These are phyloP conservation scores for Pelmatolapia mariae DNA, from an alignment of 2,113 vertebrate species.

Conservation along the genomic window DNA sequence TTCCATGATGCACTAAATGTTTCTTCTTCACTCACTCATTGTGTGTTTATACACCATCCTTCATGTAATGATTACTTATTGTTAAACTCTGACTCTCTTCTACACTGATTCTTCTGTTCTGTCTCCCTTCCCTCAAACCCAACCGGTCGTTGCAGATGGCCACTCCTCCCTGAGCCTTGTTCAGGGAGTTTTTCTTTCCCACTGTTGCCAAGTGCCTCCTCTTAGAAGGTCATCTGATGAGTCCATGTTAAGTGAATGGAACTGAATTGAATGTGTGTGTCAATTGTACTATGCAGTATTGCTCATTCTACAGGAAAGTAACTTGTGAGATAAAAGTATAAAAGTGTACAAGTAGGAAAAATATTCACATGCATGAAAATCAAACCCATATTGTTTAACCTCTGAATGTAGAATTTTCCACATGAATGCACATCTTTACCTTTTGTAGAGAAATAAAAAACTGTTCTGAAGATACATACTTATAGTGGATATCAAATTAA, in stretches of 20 bases:
- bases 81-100: neutral
- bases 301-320: neutral
- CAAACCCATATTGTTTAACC: neutral
- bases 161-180: neutral
- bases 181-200: neutral
- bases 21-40: neutral
- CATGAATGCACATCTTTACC: neutral
- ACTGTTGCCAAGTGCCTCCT: neutral
- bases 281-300: neutral
- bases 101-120: neutral
- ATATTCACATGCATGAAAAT: neutral
- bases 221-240: neutral
- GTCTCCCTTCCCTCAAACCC: neutral
- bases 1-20: neutral
- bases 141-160: neutral
- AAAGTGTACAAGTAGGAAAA: neutral
- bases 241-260: neutral
- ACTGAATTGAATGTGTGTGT: neutral
- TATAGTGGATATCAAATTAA: neutral
- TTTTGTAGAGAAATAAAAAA: neutral
- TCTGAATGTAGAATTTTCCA: neutral
- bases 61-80: neutral
- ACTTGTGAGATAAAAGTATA: neutral
- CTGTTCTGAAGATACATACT: neutral
- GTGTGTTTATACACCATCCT: neutral